Conservation (phyloP, 2,888 invertebrate species). For the Tetropium fuscum region DNA sequence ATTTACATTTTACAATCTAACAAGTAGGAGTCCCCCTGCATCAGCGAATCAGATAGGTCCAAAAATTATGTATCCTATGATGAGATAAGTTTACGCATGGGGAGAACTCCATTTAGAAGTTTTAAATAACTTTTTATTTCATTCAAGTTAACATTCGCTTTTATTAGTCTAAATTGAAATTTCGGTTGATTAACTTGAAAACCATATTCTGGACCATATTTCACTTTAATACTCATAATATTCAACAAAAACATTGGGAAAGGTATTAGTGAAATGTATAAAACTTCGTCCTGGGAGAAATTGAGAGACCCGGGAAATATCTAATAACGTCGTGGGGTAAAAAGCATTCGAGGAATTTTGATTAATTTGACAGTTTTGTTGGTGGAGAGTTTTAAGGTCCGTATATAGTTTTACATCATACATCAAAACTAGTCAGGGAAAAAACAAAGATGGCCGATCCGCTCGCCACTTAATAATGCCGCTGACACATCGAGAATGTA, state of each 20-base stretch:
- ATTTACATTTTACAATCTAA: too few relatives aligned
- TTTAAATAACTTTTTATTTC: constrained; percentile 27
- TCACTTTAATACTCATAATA: constrained; percentile 41
- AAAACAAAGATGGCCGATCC: constrained; percentile 59
- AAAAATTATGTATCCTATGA: constrained; percentile 11
- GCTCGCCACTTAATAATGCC: constrained; percentile 59
- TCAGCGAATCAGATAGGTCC: background rate
- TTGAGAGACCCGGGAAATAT: constrained; percentile 46
- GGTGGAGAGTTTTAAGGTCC: constrained; percentile 56
- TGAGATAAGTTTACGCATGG: constrained; percentile 21
- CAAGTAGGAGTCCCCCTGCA: too few relatives aligned
- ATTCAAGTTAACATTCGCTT: constrained; percentile 23
- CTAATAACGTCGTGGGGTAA: constrained; percentile 54
- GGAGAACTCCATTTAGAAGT: constrained; percentile 25
- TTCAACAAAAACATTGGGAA: constrained; percentile 37
- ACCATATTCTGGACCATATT: constrained; percentile 36
- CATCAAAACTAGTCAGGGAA: constrained; percentile 57
- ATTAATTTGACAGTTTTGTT: constrained; percentile 61
- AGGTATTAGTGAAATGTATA: constrained; percentile 39
- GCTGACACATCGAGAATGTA: constrained; percentile 63
- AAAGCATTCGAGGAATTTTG: constrained; percentile 56
- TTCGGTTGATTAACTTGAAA: constrained; percentile 39
- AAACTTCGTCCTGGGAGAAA: constrained; percentile 37
- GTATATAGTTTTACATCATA: constrained; percentile 58
- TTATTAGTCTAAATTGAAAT: constrained; percentile 29